Evolutionary conservation across 2,797 vertebrate species (phyloP).

Genomic region (Taeniopygia guttata): DNA sequence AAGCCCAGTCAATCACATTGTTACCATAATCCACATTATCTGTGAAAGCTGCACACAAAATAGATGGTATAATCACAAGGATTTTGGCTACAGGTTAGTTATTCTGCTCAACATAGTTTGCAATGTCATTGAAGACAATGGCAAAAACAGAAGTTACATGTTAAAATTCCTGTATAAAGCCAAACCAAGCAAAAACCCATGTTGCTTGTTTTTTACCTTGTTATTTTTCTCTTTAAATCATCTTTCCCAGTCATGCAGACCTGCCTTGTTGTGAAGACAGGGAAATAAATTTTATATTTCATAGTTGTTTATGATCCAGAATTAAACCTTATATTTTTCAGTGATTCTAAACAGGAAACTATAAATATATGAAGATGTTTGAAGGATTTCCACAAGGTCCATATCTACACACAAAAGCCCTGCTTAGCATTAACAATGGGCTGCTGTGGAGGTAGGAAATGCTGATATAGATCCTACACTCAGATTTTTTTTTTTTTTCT

Average conservation of each 20-base stretch:
- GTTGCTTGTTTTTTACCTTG: not conserved
- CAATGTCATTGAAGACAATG: not conserved
- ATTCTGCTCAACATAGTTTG: not conserved
- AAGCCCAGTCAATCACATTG: not conserved
- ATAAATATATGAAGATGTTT: not conserved
- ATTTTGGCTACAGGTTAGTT: not conserved
- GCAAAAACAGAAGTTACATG: not conserved
- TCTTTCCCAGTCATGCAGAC: not conserved
- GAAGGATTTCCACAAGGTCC: not conserved
- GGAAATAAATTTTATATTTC: not conserved
- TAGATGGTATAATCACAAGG: not conserved
- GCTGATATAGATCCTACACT: not conserved
- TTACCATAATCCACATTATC: not conserved
- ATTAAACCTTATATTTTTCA: not conserved
- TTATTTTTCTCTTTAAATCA: not conserved
- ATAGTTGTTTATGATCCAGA: not conserved
- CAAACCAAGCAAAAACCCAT: not conserved
- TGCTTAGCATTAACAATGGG: not conserved
- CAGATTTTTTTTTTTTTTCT: too few species aligned
- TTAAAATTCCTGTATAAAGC: not conserved
- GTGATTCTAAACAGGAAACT: not conserved
- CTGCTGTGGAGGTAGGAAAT: not conserved
- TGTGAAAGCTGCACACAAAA: not conserved
- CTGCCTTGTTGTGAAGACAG: not conserved
- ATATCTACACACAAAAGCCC: not conserved